These are phyloP conservation scores for Argyresthia albistria DNA, from an alignment of 2,888 invertebrate species.

Conservation along the genomic window DNA sequence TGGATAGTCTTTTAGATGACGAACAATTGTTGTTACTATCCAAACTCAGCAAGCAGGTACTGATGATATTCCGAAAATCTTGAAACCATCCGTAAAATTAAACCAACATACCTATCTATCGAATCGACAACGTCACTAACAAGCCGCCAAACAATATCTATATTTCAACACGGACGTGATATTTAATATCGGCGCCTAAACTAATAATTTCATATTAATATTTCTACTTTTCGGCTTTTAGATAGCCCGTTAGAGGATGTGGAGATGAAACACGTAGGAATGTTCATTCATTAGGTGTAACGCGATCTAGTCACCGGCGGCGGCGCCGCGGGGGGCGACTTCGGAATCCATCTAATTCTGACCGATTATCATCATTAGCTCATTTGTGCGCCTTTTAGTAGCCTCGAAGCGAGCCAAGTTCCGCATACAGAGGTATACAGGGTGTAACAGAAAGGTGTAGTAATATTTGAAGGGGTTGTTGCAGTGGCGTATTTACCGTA, in stretches of 20 bases:
- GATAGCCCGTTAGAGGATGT: not conserved
- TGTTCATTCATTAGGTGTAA: not conserved
- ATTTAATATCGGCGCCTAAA: no score
- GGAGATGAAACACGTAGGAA: constrained; percentile 1
- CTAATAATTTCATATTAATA: no score
- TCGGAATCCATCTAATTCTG: constrained; percentile 20
- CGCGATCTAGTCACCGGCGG: not conserved
- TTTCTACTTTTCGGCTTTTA: not conserved
- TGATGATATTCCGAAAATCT: not conserved
- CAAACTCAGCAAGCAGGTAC: no score
- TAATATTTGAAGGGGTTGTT: no score
- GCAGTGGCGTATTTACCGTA: no score
- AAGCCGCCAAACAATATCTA: no score
- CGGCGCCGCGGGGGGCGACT: constrained; percentile 8
- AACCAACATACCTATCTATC: not conserved
- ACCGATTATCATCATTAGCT: constrained; percentile 40
- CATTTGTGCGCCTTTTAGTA: constrained; percentile 18
- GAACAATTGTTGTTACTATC: no score
- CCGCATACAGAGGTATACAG: constrained; percentile 23
- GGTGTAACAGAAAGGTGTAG: no score
- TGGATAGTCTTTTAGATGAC: no score
- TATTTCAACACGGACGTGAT: no score
- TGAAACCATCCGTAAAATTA: not conserved
- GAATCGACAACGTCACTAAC: not conserved
- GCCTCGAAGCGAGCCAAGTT: constrained; percentile 33